Evolutionary conservation across 2,113 vertebrate genomes (phyloP).

Genomic region (pig (Sus scrofa)): T2T-Sscrofa CM000826.6:103951001-103951500

Average conservation of each 20-base stretch:
- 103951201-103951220: too few relatives aligned
- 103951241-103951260: too few relatives aligned
- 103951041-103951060: neutral
- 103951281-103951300: too few relatives aligned
- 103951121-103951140: neutral
- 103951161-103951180: too few relatives aligned
- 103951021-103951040: neutral
- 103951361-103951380: neutral
- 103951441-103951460: neutral
- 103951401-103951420: neutral
- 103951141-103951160: too few relatives aligned
- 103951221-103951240: too few relatives aligned
- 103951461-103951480: neutral
- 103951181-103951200: too few relatives aligned
- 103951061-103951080: neutral
- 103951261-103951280: too few relatives aligned
- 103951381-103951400: slow-evolving; percentile 36
- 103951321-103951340: too few relatives aligned
- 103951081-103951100: neutral
- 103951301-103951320: too few relatives aligned
- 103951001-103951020: neutral
- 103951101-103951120: neutral
- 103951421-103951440: neutral
- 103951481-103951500: neutral
- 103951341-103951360: too few relatives aligned